Evolutionary conservation across 23 tunicate species (phyloP).

Genomic region (Trididemnum miniatum): DNA sequence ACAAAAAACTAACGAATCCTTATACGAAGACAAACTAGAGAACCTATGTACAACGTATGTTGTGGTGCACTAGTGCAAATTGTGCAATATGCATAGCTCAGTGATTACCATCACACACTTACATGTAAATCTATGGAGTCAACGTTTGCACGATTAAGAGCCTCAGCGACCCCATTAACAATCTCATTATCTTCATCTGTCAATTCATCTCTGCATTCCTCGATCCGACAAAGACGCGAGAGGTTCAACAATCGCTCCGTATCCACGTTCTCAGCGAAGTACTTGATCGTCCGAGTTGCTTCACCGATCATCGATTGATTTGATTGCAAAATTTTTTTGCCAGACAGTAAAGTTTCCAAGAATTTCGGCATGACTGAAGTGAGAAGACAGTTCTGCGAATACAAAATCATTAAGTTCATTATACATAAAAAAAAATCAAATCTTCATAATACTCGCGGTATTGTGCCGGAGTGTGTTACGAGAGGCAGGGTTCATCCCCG

Average conservation of each 20-base stretch:
- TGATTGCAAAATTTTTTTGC: neutral
- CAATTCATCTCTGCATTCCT: neutral
- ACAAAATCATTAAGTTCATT: neutral
- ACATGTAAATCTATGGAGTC: neutral
- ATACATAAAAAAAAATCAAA: no score
- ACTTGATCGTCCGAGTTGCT: slow-evolving; percentile 15
- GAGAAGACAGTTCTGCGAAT: neutral
- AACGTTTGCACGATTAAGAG: neutral
- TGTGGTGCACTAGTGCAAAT: no score
- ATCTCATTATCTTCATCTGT: neutral
- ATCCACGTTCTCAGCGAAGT: neutral
- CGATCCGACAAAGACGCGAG: neutral
- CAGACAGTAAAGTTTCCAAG: neutral
- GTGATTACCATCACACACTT: no score
- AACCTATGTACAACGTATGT: no score
- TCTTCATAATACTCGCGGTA: no score
- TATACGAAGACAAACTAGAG: no score
- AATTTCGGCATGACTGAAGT: slow-evolving; percentile 33
- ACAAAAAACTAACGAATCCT: no score
- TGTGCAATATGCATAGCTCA: no score
- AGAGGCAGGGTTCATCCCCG: no score
- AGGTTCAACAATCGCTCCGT: neutral
- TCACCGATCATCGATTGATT: neutral
- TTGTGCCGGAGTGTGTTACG: no score
- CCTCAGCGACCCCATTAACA: neutral